These are phyloP conservation scores for Ooceraea biroi DNA, from an alignment of 1,140 invertebrate genomes.

Conservation along the genomic window DNA sequence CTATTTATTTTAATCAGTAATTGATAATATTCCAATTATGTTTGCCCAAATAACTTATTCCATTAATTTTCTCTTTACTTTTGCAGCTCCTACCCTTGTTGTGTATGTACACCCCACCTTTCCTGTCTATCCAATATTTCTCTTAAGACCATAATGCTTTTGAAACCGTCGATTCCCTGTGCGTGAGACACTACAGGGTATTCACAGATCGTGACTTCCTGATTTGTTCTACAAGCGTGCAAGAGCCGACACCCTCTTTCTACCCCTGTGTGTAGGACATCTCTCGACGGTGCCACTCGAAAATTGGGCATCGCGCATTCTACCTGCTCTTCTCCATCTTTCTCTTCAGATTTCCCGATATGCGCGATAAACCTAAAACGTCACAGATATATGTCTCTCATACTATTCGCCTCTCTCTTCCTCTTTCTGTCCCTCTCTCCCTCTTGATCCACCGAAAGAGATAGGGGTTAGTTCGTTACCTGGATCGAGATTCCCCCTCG, in stretches of 20 bases:
- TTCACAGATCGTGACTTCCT: conserved; percentile 55
- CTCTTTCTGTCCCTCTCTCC: not conserved
- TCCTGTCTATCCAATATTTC: not conserved
- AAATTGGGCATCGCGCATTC: conserved; percentile 69
- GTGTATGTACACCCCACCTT: not conserved
- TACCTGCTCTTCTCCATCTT: conserved; percentile 48
- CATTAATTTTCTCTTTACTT: not conserved
- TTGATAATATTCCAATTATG: too few relatives aligned
- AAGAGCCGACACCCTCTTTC: conserved; percentile 51
- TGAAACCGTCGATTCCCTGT: conserved; percentile 9
- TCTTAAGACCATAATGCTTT: not conserved
- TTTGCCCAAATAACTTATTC: too few relatives aligned
- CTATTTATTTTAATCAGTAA: too few relatives aligned
- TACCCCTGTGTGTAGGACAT: conserved; percentile 26
- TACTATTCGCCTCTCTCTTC: not conserved
- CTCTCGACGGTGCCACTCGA: conserved; percentile 66
- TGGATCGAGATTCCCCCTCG: conserved; percentile 63
- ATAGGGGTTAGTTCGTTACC: conserved; percentile 67
- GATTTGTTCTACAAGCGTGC: conserved; percentile 56
- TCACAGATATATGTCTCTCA: conserved; percentile 38
- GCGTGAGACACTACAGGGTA: conserved; percentile 22
- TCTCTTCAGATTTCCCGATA: conserved; percentile 58
- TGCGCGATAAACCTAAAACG: conserved; percentile 49
- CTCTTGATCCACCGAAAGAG: conserved; percentile 14
- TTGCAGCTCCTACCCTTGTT: not conserved